Base-by-base conservation (phyloP, 1,140 invertebrate species). In the Pseudomyrmex flavicornis region DNA sequence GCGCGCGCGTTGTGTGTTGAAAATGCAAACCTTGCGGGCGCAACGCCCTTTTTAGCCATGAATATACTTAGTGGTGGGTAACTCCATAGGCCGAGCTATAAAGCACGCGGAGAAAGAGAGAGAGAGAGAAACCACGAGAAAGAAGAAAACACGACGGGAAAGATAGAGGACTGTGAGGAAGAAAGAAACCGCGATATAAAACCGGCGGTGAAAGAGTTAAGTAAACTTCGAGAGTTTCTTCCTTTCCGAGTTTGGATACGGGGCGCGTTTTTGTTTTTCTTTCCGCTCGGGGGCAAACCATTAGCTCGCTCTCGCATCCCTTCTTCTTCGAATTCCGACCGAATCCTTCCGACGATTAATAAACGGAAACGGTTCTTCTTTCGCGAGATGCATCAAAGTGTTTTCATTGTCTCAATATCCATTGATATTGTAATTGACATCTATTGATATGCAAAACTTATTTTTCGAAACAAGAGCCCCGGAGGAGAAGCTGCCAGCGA, bases 1-100 rank as follows among this genome's bases (percentile, higher is more conserved):
- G 65, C 48, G 65, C 66, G 22, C 26, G 4, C 26, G 35, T 5
- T 35, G 35, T 35, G 35, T 35, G 35, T 50, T 79, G 76, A 79
- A 79, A 70, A 79, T 79, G 75, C 65, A 59, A 79, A 58, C 65
- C 65, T 82, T 50, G 68, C 46, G 76, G 22, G 17, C 56, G 65
- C 69, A 74, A 68, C 73, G 66, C 22, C n/a, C 76, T 70, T 72
- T 70, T 72, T 80, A 72, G 12, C 15, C 76, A 80, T 80, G 66
- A 80, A 72, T 80, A 80, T 70, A 79, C 65, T 68, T 69, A 59
- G 15, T 79, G 58, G 26, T 44, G 65, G 26, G 22, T 26, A 26
- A 59, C 65, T 58, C 76, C 26, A 59, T 72, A 44, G 76, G 3
- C 26, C 15, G 44, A 62, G 44, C 46, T 61, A 50, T 80, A 70